Evolutionary conservation across 2,888 invertebrate species (phyloP).

Genomic region (Melinaea marsaeus): DNA sequence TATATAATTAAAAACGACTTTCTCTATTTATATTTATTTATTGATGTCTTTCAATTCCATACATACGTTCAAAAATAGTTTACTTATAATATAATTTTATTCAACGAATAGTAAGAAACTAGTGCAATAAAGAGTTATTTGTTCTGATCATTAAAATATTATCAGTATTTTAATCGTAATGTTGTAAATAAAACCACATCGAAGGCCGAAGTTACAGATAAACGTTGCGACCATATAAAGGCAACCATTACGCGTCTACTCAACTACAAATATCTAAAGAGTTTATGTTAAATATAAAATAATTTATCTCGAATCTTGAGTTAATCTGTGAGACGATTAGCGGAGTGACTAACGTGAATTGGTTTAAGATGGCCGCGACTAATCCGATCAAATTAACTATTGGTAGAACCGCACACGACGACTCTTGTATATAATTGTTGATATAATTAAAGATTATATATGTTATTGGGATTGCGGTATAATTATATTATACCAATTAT

Average conservation of each 20-base stretch:
- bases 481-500: too few species aligned
- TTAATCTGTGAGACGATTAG: constrained; percentile 51
- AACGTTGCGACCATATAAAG: constrained; percentile 4
- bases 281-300: constrained; percentile 8
- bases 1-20: too few species aligned
- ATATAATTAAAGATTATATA: neutral
- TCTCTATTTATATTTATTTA: too few species aligned
- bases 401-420: constrained; percentile 55
- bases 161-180: constrained; percentile 7
- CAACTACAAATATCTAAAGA: constrained; percentile 4
- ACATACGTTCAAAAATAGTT: too few species aligned
- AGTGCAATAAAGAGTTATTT: constrained; percentile 7
- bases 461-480: neutral
- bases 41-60: too few species aligned
- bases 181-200: constrained; percentile 5
- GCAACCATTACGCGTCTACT: constrained; percentile 3
- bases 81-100: too few species aligned
- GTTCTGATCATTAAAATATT: constrained; percentile 4
- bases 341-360: constrained; percentile 54
- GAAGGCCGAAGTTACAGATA: constrained; percentile 6
- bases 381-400: constrained; percentile 58
- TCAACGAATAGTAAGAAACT: neutral
- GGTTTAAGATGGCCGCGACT: constrained; percentile 55
- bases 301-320: constrained; percentile 44
- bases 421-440: constrained; percentile 1